Conservation (phyloP, 2,797 vertebrate genomes). For the Megalops cyprinoides region DNA sequence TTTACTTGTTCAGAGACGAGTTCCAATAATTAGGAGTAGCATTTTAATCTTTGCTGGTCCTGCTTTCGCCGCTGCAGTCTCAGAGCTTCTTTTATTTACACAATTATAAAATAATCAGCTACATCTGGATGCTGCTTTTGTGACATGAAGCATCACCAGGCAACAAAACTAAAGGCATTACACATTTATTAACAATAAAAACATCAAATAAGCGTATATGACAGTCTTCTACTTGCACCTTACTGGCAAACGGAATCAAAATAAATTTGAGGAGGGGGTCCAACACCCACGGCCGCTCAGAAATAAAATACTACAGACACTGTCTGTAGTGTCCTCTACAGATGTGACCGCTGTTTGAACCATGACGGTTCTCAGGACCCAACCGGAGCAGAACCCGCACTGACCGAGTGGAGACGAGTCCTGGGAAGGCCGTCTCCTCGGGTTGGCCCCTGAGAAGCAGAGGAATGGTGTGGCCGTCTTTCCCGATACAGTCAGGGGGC, state of each 20-base stretch:
- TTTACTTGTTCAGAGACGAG: background rate
- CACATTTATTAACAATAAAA: background rate
- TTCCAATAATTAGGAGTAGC: background rate
- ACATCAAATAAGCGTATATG: background rate
- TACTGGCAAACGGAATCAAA: background rate
- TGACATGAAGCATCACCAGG: background rate
- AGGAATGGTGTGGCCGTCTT: constrained; percentile 86
- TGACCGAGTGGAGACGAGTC: constrained; percentile 85
- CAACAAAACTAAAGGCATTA: background rate
- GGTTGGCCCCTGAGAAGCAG: constrained; percentile 84
- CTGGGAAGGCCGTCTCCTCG: constrained; percentile 87
- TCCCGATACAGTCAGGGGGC: constrained; percentile 78
- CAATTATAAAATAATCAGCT: background rate
- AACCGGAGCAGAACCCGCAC: constrained; percentile 46
- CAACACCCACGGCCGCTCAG: background rate
- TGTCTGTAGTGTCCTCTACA: background rate
- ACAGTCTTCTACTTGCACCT: background rate
- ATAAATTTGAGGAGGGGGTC: background rate
- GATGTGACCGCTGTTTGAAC: too few relatives aligned
- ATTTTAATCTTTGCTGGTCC: background rate
- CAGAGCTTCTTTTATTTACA: background rate
- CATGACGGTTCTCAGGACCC: background rate
- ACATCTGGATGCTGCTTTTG: background rate
- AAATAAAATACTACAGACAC: background rate
- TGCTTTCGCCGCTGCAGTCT: background rate